Percentiles rank a stretch among this genome's conserved stretches.
Conservation (phyloP, 53 echinoderm and acorn worm species). For the Arbacia lixula region DNA sequence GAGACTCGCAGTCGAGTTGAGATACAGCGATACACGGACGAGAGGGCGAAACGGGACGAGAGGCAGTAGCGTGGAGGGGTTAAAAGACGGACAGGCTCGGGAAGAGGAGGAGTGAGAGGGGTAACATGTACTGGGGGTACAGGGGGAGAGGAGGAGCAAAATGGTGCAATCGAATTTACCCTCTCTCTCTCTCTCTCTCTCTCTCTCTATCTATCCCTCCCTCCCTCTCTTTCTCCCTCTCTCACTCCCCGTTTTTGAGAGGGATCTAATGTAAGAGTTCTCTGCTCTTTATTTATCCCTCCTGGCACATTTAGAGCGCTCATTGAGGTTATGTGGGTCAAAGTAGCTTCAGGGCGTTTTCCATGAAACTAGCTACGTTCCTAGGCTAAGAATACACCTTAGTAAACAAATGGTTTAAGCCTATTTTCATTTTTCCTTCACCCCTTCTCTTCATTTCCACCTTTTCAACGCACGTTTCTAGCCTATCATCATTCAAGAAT, state of each 20-base stretch:
- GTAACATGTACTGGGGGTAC: conserved; percentile 14
- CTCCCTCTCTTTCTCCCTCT: conserved; percentile 1
- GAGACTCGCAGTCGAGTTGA: conserved; percentile 18
- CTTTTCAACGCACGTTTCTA: not conserved
- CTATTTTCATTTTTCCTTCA: conserved; percentile 41
- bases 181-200: conserved; percentile 10
- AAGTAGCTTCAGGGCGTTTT: conserved; percentile 51
- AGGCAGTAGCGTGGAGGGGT: not conserved
- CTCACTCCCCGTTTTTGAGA: not conserved
- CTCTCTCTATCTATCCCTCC: not conserved
- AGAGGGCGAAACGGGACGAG: not conserved
- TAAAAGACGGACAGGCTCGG: not conserved
- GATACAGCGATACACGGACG: not conserved
- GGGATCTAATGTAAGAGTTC: conserved; percentile 48
- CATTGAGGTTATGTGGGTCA: conserved; percentile 60
- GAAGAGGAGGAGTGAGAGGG: not conserved
- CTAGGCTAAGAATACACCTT: conserved; percentile 40
- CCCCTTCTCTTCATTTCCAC: not conserved
- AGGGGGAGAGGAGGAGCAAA: conserved; percentile 25
- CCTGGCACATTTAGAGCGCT: conserved; percentile 35
- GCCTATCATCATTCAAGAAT: not conserved
- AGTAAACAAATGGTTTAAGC: conserved; percentile 56
- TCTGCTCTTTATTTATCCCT: conserved; percentile 41
- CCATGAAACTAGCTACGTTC: conserved; percentile 52
- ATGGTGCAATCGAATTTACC: conserved; percentile 26